A percentile compares a stretch with the other conserved stretches of the same genome.
These are phyloP conservation scores for Tortrix viridana DNA, from an alignment of 2,888 invertebrate species.

Conservation along the genomic window DNA sequence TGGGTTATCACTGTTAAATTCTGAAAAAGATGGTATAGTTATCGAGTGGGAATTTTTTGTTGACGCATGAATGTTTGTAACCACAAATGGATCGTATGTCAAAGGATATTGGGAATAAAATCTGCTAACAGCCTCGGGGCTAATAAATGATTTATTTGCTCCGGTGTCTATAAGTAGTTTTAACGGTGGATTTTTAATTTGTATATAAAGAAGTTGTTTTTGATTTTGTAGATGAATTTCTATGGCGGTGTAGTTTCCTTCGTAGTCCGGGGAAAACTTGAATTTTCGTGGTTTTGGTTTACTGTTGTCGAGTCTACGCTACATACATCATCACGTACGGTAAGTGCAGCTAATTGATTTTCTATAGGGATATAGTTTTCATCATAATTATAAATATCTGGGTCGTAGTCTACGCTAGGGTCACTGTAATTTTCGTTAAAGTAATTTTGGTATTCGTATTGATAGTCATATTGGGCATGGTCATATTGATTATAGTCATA, in stretches of 20 bases:
- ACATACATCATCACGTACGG: no score
- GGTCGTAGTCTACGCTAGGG: no score
- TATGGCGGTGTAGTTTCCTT: neutral
- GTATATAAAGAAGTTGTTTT: conserved; percentile 1
- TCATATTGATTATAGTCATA: neutral
- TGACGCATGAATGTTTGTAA: conserved; percentile 1
- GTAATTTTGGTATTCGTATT: neutral
- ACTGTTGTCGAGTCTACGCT: neutral
- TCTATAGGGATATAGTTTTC: neutral
- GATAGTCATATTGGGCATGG: neutral
- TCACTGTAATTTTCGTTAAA: no score
- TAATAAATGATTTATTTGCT: neutral
- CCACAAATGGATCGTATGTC: neutral
- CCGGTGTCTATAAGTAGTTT: conserved; percentile 1
- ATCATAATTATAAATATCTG: no score
- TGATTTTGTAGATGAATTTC: conserved; percentile 1
- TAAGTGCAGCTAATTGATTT: neutral
- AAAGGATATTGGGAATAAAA: neutral
- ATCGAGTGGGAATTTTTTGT: neutral
- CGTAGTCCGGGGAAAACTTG: neutral
- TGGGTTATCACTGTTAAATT: neutral
- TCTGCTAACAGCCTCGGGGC: neutral
- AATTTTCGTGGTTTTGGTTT: neutral
- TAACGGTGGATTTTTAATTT: neutral
- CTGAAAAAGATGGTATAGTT: neutral